Percentiles rank a stretch among this genome's conserved stretches.
Evolutionary conservation across 1,140 invertebrate species (phyloP).

Genomic region (Dreissena polymorpha): DNA sequence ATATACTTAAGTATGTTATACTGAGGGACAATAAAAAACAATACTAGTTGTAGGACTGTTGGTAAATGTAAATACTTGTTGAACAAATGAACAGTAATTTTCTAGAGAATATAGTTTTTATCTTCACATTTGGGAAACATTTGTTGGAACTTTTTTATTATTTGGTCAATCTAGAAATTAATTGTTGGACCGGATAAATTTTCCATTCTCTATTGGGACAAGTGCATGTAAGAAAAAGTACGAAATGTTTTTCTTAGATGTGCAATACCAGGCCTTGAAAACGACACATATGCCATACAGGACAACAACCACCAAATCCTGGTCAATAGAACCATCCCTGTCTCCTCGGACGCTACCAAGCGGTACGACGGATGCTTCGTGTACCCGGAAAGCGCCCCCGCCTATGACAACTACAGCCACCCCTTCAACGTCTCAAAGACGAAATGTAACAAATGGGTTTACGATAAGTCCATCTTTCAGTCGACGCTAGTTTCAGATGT

Average conservation of each 20-base stretch:
- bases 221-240: no score
- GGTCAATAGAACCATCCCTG: constrained; percentile 54
- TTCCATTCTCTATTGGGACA: no score
- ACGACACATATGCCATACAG: constrained; percentile 55
- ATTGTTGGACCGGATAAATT: no score
- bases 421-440: constrained; percentile 26
- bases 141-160: no score
- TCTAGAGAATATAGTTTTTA: no score
- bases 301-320: constrained; percentile 32
- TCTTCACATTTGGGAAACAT: no score
- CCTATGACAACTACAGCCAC: constrained; percentile 24
- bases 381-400: background rate
- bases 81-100: no score
- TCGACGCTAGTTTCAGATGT: constrained; percentile 49
- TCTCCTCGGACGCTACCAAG: background rate
- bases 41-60: no score
- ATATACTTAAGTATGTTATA: no score
- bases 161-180: no score
- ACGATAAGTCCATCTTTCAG: constrained; percentile 53
- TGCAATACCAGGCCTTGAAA: constrained; percentile 44
- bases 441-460: constrained; percentile 42
- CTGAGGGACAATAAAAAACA: no score
- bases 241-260: constrained; percentile 7
- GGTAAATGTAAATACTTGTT: no score
- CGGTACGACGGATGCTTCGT: constrained; percentile 44